Percentiles rank a stretch among this genome's conserved stretches.
Conservation (phyloP, 1,140 invertebrate genomes). For the Lasioglossum albipes region DNA sequence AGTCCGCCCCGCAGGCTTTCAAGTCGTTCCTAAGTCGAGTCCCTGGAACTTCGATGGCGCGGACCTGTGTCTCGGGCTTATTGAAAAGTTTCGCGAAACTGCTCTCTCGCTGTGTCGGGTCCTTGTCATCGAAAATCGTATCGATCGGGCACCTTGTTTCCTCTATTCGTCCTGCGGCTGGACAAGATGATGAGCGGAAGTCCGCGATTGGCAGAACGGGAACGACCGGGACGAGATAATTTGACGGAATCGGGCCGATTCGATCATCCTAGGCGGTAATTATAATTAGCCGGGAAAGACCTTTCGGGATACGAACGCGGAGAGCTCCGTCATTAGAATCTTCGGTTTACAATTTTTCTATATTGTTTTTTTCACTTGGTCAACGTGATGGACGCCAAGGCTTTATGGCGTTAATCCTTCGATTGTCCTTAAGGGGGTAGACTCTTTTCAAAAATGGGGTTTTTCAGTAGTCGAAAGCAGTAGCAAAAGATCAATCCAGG, state of each 20-base stretch:
- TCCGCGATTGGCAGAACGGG: background rate
- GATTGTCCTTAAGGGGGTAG: too few relatives aligned
- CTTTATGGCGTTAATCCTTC: too few relatives aligned
- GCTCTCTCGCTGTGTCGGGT: background rate
- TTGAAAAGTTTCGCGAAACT: constrained; percentile 14
- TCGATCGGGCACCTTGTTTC: background rate
- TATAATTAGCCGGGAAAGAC: background rate
- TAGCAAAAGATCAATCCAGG: too few relatives aligned
- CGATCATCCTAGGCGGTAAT: background rate
- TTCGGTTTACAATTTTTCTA: too few relatives aligned
- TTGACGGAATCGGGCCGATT: background rate
- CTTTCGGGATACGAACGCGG: background rate
- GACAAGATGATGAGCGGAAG: constrained; percentile 7
- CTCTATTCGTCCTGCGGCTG: background rate
- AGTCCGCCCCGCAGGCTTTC: background rate
- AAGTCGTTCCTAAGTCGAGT: background rate
- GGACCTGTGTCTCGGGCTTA: background rate
- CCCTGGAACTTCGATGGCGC: background rate
- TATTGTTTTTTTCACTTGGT: too few relatives aligned
- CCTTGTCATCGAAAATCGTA: background rate
- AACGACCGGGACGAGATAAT: background rate
- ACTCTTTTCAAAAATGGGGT: too few relatives aligned
- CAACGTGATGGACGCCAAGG: too few relatives aligned
- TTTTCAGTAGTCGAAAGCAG: too few relatives aligned
- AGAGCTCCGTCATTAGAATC: too few relatives aligned